phyloP scores from a whole-genome alignment of 2,113 vertebrate genomes.

The Dryoscopus gambensis region DNA sequence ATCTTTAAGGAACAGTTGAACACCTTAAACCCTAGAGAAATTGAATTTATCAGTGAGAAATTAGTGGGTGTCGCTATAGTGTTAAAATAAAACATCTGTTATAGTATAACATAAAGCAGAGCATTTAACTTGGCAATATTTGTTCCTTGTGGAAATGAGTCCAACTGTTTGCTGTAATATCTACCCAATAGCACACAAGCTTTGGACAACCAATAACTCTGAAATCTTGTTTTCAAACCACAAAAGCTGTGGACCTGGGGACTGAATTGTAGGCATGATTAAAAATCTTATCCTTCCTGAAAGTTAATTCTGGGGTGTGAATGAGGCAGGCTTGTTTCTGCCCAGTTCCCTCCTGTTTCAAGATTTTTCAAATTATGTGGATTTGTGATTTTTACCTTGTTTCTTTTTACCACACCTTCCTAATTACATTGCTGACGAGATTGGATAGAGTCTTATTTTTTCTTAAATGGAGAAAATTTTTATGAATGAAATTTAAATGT shows the following conservation, averaged over 20 bases:
- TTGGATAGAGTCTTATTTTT: neutral
- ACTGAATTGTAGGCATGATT: neutral
- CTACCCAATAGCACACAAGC: neutral
- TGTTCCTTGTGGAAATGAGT: neutral
- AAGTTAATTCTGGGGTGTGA: neutral
- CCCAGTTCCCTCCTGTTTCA: neutral
- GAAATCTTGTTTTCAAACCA: neutral
- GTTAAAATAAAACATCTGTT: neutral
- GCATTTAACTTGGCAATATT: neutral
- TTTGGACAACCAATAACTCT: neutral
- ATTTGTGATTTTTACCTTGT: neutral
- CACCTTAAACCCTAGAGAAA: neutral
- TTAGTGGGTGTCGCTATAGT: neutral
- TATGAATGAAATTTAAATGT: neutral
- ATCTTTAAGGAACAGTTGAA: neutral
- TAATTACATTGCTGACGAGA: neutral
- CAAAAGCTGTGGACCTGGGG: neutral
- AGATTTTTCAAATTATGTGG: neutral
- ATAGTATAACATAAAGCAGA: neutral
- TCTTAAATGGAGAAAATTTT: neutral
- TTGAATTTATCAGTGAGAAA: neutral
- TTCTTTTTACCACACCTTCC: neutral
- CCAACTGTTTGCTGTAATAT: neutral
- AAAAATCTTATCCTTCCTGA: neutral
- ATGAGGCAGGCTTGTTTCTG: neutral